Conservation (phyloP, 2,797 vertebrate species). For the Ctenochaetus hawaiiensis region DNA sequence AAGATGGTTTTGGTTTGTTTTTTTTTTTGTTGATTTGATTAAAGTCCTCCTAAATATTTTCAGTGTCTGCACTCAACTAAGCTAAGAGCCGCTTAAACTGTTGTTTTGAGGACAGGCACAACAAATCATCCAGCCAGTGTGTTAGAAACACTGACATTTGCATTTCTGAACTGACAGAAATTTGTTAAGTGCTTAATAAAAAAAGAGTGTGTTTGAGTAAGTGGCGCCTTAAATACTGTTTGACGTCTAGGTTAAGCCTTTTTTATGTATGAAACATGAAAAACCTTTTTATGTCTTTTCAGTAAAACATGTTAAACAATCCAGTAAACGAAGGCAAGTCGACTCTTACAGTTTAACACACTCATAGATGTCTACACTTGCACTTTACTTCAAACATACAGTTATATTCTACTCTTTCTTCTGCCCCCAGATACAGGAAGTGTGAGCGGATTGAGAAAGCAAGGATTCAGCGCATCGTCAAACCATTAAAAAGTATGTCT, state of each 20-base stretch:
- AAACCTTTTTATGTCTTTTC: conserved; percentile 42
- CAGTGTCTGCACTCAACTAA: not conserved
- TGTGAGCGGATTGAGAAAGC: conserved; percentile 89
- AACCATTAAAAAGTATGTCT: conserved; percentile 75
- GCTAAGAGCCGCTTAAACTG: not conserved
- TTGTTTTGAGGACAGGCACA: not conserved
- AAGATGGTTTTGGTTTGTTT: no score
- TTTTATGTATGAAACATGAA: conserved; percentile 39
- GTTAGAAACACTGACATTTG: not conserved
- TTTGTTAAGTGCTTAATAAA: not conserved
- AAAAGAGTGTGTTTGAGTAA: not conserved
- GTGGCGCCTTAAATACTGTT: conserved; percentile 28
- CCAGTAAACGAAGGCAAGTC: no score
- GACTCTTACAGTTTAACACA: no score
- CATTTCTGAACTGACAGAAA: not conserved
- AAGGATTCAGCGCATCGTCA: conserved; percentile 63
- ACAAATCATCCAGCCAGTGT: not conserved
- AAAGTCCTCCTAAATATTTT: not conserved
- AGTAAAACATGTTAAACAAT: conserved; percentile 52
- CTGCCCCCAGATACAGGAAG: conserved; percentile 85
- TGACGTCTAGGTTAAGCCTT: conserved; percentile 13
- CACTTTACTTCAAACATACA: not conserved
- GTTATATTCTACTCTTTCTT: conserved; percentile 42
- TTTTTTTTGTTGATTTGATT: no score
- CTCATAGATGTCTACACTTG: conserved; percentile 34